A percentile compares a stretch with the other conserved stretches of the same genome.
Conservation (phyloP, 2,888 invertebrate genomes). For the Caenorhabditis angaria region DNA sequence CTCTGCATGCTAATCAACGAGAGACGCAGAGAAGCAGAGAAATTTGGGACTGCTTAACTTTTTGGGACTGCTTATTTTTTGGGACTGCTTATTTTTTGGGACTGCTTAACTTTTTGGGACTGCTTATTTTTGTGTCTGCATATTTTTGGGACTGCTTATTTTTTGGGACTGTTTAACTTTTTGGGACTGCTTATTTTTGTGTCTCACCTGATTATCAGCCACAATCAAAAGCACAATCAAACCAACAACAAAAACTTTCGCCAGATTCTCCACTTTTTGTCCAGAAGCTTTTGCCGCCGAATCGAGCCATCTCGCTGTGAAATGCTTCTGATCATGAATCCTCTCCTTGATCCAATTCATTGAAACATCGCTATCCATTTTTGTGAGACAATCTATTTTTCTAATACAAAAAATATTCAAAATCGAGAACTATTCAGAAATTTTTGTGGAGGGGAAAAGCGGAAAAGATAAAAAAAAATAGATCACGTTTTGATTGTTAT, state of each 20-base stretch:
- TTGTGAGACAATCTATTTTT: not conserved
- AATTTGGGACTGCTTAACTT: too few species aligned
- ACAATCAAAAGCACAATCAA: not conserved
- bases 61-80: too few species aligned
- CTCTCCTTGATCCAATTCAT: conserved; percentile 27
- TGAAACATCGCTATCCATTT: not conserved
- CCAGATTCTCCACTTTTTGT: not conserved
- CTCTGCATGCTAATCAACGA: too few species aligned
- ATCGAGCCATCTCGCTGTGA: conserved; percentile 24
- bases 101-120: too few species aligned
- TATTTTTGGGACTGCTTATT: too few species aligned
- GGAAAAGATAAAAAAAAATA: too few species aligned
- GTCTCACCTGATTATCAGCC: not conserved
- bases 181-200: too few species aligned
- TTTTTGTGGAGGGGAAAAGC: not conserved
- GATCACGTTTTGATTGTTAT: not conserved
- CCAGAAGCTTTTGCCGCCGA: conserved; percentile 19
- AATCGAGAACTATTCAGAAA: not conserved
- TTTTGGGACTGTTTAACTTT: too few species aligned
- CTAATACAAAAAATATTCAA: not conserved
- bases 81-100: too few species aligned
- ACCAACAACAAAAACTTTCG: not conserved
- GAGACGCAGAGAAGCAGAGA: too few species aligned
- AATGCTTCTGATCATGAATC: conserved; percentile 30
- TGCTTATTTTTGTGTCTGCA: too few species aligned